A percentile compares a stretch with the other conserved stretches of the same genome.
phyloP scores from a whole-genome alignment of 2,113 vertebrate species.

The Gobius niger region DNA sequence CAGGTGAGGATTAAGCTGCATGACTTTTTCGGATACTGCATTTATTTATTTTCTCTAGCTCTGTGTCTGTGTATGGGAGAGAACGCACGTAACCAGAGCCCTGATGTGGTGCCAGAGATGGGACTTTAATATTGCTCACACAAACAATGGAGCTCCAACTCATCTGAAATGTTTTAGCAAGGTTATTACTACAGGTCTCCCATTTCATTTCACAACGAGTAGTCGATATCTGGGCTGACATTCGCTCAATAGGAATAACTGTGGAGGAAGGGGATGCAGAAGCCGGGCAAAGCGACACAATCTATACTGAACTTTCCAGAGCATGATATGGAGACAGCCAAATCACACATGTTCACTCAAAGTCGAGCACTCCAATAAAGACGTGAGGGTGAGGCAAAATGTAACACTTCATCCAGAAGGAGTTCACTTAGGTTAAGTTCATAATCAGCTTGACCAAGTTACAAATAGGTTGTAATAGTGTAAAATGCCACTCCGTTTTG shows the following conservation, averaged over 20 bases:
- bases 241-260: background rate
- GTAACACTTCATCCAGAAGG: constrained; percentile 13
- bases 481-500: too few relatives aligned
- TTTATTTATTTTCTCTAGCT: background rate
- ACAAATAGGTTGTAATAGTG: too few relatives aligned
- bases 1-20: constrained; percentile 43
- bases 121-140: constrained; percentile 1
- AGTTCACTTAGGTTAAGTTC: constrained; percentile 25
- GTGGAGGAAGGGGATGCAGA: background rate
- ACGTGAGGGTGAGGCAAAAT: constrained; percentile 26
- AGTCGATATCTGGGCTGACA: background rate
- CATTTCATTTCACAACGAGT: constrained; percentile 1
- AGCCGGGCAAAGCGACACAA: background rate
- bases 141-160: constrained; percentile 12
- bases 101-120: background rate
- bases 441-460: constrained; percentile 26
- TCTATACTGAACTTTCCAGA: background rate
- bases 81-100: background rate
- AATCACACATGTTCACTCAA: constrained; percentile 12
- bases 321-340: background rate
- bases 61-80: background rate
- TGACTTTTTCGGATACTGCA: background rate
- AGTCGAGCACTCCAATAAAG: too few relatives aligned
- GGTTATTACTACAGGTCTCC: background rate
- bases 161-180: constrained; percentile 3